These are phyloP conservation scores for Drosophila phalerata DNA, from an alignment of 2,888 invertebrate genomes.

Conservation along the genomic window DNA sequence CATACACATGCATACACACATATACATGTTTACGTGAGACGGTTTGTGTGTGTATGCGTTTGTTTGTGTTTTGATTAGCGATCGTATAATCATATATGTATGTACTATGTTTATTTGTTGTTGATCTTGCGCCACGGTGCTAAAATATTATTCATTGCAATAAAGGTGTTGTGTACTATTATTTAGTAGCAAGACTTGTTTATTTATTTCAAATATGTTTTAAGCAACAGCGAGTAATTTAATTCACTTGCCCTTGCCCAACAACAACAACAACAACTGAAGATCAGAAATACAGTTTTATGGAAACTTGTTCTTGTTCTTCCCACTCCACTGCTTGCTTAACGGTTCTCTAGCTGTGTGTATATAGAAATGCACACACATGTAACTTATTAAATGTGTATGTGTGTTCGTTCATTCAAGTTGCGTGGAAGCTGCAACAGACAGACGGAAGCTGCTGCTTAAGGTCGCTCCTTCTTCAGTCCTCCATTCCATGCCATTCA, in stretches of 20 bases:
- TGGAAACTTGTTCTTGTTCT: slow-evolving; percentile 43
- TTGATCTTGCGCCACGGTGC: slow-evolving; percentile 52
- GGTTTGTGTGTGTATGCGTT: slow-evolving; percentile 30
- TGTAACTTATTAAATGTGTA: not conserved
- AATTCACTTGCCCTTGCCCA: slow-evolving; percentile 72
- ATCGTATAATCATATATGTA: slow-evolving; percentile 56
- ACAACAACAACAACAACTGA: slow-evolving; percentile 26
- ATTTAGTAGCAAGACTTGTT: slow-evolving; percentile 45
- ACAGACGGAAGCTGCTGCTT: slow-evolving; percentile 52
- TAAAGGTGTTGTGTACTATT: slow-evolving; percentile 38
- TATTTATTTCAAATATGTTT: slow-evolving; percentile 60
- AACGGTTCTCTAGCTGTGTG: slow-evolving; percentile 50
- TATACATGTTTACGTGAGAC: slow-evolving; percentile 28
- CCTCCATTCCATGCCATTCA: slow-evolving; percentile 43
- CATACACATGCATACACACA: not conserved
- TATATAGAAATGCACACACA: slow-evolving; percentile 3
- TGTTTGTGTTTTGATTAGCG: slow-evolving; percentile 72
- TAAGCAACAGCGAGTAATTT: slow-evolving; percentile 49
- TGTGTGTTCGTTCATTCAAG: slow-evolving; percentile 54
- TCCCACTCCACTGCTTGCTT: slow-evolving; percentile 17
- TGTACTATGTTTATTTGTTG: slow-evolving; percentile 30
- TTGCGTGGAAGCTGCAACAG: slow-evolving; percentile 35
- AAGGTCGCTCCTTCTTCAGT: slow-evolving; percentile 36
- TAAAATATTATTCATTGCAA: slow-evolving; percentile 53
- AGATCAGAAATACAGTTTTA: not conserved